phyloP scores from a whole-genome alignment of 2,888 invertebrate genomes.

The Tortricodes alternella region DNA sequence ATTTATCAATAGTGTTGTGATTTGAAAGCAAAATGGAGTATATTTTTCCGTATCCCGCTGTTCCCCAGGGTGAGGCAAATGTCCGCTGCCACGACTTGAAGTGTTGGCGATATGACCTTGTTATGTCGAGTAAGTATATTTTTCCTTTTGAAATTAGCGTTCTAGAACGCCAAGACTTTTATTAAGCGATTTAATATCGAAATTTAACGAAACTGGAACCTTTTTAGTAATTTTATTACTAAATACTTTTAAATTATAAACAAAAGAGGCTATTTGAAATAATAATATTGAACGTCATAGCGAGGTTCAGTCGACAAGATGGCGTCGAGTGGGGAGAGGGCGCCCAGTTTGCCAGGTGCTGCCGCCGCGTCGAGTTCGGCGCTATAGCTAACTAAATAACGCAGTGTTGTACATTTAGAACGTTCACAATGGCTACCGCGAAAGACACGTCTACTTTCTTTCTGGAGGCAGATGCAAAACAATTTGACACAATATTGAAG shows the following conservation, averaged over 20 bases:
- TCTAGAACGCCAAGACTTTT: background rate
- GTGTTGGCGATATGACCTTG: conserved; percentile 79
- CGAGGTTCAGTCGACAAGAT: conserved; percentile 76
- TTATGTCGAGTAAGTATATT: conserved; percentile 74
- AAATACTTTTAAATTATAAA: conserved; percentile 43
- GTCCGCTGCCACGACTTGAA: conserved; percentile 73
- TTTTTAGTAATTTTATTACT: conserved; percentile 23
- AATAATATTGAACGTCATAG: conserved; percentile 80
- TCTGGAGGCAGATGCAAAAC: conserved; percentile 92
- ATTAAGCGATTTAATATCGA: too few relatives aligned
- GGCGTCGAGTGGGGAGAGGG: conserved; percentile 82
- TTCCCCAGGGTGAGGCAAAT: conserved; percentile 78
- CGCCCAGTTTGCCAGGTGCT: conserved; percentile 83
- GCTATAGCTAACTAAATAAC: conserved; percentile 81
- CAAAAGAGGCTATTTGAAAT: conserved; percentile 61
- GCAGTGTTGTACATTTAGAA: conserved; percentile 83
- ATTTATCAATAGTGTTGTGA: conserved; percentile 60
- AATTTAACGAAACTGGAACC: too few relatives aligned
- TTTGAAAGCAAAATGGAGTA: conserved; percentile 60
- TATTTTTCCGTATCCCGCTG: conserved; percentile 67
- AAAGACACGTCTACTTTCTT: conserved; percentile 97
- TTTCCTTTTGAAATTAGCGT: conserved; percentile 50
- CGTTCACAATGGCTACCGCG: conserved; percentile 91
- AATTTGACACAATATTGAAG: conserved; percentile 94
- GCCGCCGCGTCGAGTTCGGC: conserved; percentile 84